Percentiles rank a stretch among this genome's conserved stretches.
These are phyloP conservation scores for Deilephila porcellus DNA, from an alignment of 2,888 invertebrate genomes.

Conservation along the genomic window DNA sequence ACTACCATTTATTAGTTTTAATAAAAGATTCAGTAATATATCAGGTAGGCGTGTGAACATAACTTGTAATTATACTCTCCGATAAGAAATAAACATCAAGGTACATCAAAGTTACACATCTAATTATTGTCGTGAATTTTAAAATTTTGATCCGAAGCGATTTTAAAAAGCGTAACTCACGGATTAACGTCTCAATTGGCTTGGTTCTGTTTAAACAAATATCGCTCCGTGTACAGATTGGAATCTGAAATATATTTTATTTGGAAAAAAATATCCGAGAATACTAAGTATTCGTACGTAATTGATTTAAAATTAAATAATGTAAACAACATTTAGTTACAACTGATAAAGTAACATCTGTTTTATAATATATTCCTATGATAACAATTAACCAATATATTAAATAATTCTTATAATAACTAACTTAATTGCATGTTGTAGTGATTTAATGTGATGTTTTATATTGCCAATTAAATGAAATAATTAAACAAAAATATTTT, in stretches of 20 bases:
- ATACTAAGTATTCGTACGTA: background rate
- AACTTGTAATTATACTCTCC: slow-evolving; percentile 34
- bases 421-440: background rate
- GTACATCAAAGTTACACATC: slow-evolving; percentile 58
- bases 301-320: background rate
- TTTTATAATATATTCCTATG: slow-evolving; percentile 2
- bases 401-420: background rate
- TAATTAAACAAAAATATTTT: background rate
- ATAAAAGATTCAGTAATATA: slow-evolving; percentile 16
- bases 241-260: background rate
- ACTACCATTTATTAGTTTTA: background rate
- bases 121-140: slow-evolving; percentile 79
- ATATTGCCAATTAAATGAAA: background rate
- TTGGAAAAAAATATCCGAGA: background rate
- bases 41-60: slow-evolving; percentile 37
- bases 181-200: background rate
- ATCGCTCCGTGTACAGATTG: background rate
- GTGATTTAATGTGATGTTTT: background rate
- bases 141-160: slow-evolving; percentile 35
- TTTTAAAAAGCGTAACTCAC: background rate
- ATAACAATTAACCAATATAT: background rate
- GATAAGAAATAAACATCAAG: slow-evolving; percentile 41
- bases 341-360: background rate
- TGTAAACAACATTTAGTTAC: background rate
- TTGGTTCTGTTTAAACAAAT: background rate